Evolutionary conservation across 2,797 vertebrate genomes (phyloP).

Genomic region (Phataginus tricuspis): DNA sequence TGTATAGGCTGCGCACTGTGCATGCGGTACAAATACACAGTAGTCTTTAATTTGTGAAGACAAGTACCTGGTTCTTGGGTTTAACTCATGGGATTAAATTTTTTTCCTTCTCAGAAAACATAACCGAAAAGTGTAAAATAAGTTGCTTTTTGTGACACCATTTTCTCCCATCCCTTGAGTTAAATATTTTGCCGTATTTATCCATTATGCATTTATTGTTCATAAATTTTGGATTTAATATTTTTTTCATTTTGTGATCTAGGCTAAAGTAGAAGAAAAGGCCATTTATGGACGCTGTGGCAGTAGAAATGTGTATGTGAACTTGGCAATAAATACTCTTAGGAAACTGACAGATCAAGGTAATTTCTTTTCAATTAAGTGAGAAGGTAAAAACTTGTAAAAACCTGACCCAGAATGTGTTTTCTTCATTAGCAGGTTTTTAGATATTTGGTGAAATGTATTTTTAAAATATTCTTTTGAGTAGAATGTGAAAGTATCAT

Average conservation of each 20-base stretch:
- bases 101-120: background rate
- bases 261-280: slow-evolving; percentile 91
- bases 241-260: background rate
- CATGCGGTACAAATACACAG: background rate
- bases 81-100: background rate
- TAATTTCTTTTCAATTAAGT: slow-evolving; percentile 53
- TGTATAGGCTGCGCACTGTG: background rate
- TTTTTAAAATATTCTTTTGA: slow-evolving; percentile 15
- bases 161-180: background rate
- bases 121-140: background rate
- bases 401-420: background rate
- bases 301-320: slow-evolving; percentile 91
- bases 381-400: background rate
- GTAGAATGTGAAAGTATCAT: background rate
- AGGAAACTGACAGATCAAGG: slow-evolving; percentile 90
- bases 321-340: slow-evolving; percentile 89
- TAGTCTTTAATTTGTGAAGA: background rate
- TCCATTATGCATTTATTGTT: background rate
- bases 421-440: background rate
- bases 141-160: background rate
- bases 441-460: background rate
- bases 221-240: background rate
- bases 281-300: slow-evolving; percentile 88
- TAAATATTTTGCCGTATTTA: background rate
- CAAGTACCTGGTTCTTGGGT: background rate